These are phyloP conservation scores for Ligdia adustata DNA, from an alignment of 2,888 invertebrate species.

Conservation along the genomic window DNA sequence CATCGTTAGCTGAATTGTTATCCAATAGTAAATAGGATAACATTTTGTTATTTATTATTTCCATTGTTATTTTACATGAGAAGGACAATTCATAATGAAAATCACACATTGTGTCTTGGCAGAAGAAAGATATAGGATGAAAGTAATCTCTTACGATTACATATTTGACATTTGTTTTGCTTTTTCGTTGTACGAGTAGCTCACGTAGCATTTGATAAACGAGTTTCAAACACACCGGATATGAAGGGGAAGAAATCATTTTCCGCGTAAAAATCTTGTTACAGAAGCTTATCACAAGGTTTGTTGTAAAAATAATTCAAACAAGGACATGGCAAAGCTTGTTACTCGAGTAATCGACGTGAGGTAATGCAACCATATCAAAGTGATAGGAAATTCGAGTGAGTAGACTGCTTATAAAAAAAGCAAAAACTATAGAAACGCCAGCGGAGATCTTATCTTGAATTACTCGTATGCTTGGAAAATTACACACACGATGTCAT, in stretches of 20 bases:
- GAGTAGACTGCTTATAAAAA: no score
- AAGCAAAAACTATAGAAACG: no score
- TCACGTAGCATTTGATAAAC: constrained; percentile 8
- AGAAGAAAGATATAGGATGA: not conserved
- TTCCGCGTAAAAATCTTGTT: constrained; percentile 7
- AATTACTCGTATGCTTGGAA: not conserved
- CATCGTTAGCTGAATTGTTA: no score
- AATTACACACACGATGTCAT: not conserved
- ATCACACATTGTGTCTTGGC: no score
- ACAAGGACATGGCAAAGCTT: not conserved
- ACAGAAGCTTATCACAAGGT: not conserved
- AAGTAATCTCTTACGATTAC: not conserved
- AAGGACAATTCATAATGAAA: no score
- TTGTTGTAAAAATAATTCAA: not conserved
- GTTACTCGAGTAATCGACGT: no score
- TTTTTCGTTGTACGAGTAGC: constrained; percentile 1
- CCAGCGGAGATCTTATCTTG: no score
- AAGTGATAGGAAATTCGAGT: no score
- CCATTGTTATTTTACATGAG: no score
- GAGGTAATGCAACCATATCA: no score
- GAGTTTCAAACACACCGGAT: constrained; percentile 7
- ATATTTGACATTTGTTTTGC: constrained; percentile 2
- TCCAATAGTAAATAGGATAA: no score
- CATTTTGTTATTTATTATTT: no score
- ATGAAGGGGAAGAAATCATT: constrained; percentile 1